phyloP scores from a whole-genome alignment of 2,797 vertebrate species.

The Enteromius viviparus region DNA sequence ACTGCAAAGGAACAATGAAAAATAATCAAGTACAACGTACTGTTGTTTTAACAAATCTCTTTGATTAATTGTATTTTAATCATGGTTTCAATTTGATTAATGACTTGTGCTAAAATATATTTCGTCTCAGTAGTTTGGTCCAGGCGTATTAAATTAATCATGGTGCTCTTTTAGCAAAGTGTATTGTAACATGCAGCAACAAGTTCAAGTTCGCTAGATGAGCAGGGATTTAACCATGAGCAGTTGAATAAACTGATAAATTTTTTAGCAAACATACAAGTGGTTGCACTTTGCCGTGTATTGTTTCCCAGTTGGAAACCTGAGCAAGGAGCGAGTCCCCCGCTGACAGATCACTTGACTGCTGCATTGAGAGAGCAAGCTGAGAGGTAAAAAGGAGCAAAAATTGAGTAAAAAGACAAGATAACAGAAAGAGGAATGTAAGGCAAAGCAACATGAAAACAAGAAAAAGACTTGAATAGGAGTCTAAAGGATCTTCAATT shows the following conservation, averaged over 20 bases:
- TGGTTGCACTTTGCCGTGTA: not conserved
- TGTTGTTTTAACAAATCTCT: conserved; percentile 25
- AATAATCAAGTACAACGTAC: not conserved
- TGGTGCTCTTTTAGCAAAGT: not conserved
- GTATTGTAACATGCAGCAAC: conserved; percentile 2
- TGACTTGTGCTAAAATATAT: not conserved
- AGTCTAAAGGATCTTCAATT: not conserved
- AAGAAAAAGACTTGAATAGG: not conserved
- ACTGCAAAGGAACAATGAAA: conserved; percentile 19
- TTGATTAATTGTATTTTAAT: conserved; percentile 24
- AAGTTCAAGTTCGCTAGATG: conserved; percentile 3
- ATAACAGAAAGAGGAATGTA: not conserved
- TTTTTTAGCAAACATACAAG: conserved; percentile 22
- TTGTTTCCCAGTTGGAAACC: conserved; percentile 49
- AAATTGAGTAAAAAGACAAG: not conserved
- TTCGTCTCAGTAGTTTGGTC: not conserved
- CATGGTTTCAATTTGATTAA: not conserved
- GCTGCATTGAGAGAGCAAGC: conserved; percentile 19
- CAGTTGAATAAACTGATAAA: conserved; percentile 17
- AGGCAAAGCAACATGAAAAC: not conserved
- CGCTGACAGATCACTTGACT: conserved; percentile 40
- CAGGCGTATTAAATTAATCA: not conserved
- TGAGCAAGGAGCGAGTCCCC: conserved; percentile 37
- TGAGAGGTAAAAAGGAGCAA: not conserved
- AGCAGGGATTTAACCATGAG: conserved; percentile 19